Base-by-base conservation (phyloP, 2,113 vertebrate genomes). In the Proterorhinus semilunaris region DNA sequence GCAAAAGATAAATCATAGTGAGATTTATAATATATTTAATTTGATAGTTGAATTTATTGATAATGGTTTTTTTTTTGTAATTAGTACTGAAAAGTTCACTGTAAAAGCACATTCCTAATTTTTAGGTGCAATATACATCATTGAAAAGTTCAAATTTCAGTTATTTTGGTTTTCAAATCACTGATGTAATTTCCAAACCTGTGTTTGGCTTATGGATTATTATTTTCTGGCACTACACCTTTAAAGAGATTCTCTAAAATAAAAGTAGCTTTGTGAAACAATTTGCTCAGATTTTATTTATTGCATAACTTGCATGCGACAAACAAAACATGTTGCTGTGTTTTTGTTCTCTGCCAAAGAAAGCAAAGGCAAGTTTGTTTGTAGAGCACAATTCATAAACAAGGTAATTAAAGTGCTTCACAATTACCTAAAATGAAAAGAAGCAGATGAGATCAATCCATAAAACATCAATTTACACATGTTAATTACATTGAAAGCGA, bases 211-310 rank as follows among this genome's bases (percentile, higher is more conserved):
- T 74, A 68, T 73, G 52, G 16, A 42, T 59, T 92, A 93, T 90
- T 89, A 87, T 91, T 88, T 87, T 92, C 85, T 90, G 90, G 88
- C 93, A 94, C 91, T 27, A 87, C 91, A 94, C 94, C 94, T 91
- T 89, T 88, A 91, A 97, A 95, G 97, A 96, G 90, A 71, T 90
- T 91, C 63, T 21, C 83, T 62, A 79, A 77, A 83, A 78, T 12
- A 55, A 36, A 53, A 17, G 4, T 62, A 51, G 49, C 12, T 51
- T 61, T 61, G 13, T 61, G 13, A 44, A n/a, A 61, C 13, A 43
- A 36, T 45, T 43, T 45, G 15, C 1, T 48, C n/a, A 63, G n/a
- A 63, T 63, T 17, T 6, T 21, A 12, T 47, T 8, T 10, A 6
- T 17, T 63, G 5, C 10, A 63, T 63, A 48, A 47, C 44, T 17